phyloP scores from a whole-genome alignment of 2,113 vertebrate species.

The Chloebia gouldiae region DNA sequence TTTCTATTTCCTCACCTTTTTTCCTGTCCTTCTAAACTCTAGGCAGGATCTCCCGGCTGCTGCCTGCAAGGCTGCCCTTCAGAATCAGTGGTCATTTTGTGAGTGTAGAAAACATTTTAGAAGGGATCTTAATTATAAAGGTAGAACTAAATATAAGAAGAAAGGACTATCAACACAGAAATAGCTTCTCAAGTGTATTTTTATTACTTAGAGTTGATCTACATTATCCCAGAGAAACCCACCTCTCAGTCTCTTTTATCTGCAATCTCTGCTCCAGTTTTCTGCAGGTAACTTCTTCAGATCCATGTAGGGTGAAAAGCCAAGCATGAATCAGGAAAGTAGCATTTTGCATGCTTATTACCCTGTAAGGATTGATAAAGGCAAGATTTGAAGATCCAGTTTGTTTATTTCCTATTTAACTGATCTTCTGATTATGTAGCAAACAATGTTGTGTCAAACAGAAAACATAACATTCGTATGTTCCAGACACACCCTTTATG shows the following conservation, averaged over 20 bases:
- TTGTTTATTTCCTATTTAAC: not conserved
- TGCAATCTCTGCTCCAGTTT: not conserved
- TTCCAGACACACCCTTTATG: not conserved
- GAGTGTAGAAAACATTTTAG: not conserved
- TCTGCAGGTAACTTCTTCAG: not conserved
- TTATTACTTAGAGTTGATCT: not conserved
- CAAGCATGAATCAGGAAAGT: not conserved
- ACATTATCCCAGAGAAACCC: not conserved
- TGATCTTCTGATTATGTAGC: not conserved
- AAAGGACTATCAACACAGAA: not conserved
- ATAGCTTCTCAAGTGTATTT: not conserved
- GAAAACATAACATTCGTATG: not conserved
- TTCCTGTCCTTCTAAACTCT: not conserved
- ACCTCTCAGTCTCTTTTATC: not conserved
- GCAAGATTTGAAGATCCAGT: not conserved
- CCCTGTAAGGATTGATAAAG: not conserved
- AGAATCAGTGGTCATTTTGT: not conserved
- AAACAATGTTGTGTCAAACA: not conserved
- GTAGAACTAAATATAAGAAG: not conserved
- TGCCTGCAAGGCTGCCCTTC: not conserved
- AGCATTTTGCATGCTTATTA: not conserved
- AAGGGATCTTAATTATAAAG: not conserved
- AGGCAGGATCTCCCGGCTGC: not conserved
- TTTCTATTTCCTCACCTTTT: not conserved
- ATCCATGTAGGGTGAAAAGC: not conserved